Evolutionary conservation across 2,888 invertebrate genomes (phyloP).

Genomic region (Helicoverpa assulta): DNA sequence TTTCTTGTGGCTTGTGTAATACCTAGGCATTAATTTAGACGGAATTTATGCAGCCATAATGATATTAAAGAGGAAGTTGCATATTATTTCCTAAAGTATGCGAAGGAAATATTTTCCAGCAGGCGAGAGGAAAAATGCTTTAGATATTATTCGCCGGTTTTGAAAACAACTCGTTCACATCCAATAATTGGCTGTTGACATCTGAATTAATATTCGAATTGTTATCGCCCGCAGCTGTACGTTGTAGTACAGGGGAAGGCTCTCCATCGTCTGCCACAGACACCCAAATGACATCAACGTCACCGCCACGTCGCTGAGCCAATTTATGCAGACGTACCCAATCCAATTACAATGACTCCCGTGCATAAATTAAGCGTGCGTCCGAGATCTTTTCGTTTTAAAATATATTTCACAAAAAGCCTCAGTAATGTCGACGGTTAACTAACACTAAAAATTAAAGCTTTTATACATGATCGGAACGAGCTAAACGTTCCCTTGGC

Average conservation of each 20-base stretch:
- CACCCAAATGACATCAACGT: constrained; percentile 53
- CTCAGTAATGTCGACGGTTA: constrained; percentile 36
- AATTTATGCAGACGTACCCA: constrained; percentile 44
- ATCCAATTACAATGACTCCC: constrained; percentile 35
- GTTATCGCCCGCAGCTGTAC: constrained; percentile 37
- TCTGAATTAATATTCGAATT: constrained; percentile 35
- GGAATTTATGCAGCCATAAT: too few relatives aligned
- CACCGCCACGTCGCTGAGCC: constrained; percentile 39
- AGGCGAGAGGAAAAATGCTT: not conserved
- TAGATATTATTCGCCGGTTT: not conserved
- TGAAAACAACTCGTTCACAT: not conserved
- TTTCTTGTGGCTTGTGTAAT: too few relatives aligned
- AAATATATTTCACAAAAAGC: constrained; percentile 24
- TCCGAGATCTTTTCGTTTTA: constrained; percentile 27
- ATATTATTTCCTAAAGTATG: too few relatives aligned
- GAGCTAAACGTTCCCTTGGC: constrained; percentile 53
- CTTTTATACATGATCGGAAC: constrained; percentile 58
- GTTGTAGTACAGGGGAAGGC: constrained; percentile 15
- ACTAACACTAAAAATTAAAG: constrained; percentile 67
- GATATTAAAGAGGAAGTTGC: too few relatives aligned
- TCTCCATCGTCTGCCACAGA: constrained; percentile 47
- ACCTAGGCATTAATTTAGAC: too few relatives aligned
- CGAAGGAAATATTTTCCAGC: too few relatives aligned
- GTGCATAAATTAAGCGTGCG: constrained; percentile 24
- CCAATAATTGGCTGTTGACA: constrained; percentile 20